Evolutionary conservation across 2,113 vertebrate species (phyloP).

Genomic region (Arizona elegans): DNA sequence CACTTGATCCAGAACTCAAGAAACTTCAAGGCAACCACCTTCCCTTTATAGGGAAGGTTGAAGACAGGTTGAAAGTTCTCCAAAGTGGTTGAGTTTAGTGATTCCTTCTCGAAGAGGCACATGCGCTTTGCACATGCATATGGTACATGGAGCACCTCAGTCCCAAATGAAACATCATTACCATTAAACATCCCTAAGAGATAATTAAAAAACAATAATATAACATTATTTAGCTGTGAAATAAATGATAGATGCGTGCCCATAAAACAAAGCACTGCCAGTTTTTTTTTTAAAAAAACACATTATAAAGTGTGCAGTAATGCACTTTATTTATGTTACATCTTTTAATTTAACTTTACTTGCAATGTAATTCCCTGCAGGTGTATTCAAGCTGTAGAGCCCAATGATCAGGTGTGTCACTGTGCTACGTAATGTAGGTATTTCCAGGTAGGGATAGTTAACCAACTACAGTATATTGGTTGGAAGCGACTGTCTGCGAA

Average conservation of each 20-base stretch:
- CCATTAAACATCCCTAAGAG: not conserved
- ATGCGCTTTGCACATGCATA: not conserved
- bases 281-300: not conserved
- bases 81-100: not conserved
- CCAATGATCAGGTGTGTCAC: not conserved
- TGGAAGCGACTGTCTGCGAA: no score
- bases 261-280: not conserved
- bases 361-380: not conserved
- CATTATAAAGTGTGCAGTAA: not conserved
- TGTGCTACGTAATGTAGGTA: not conserved
- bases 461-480: no score
- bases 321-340: not conserved
- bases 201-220: not conserved
- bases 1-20: not conserved
- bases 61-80: not conserved
- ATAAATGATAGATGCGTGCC: not conserved
- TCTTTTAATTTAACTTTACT: not conserved
- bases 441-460: no score
- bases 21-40: not conserved
- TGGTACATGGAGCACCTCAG: not conserved
- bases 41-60: not conserved
- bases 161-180: not conserved
- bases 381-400: not conserved
- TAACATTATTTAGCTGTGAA: not conserved
- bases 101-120: not conserved